These are phyloP conservation scores for Polypterus senegalus DNA, from an alignment of 2,113 vertebrate genomes.

Conservation along the genomic window DNA sequence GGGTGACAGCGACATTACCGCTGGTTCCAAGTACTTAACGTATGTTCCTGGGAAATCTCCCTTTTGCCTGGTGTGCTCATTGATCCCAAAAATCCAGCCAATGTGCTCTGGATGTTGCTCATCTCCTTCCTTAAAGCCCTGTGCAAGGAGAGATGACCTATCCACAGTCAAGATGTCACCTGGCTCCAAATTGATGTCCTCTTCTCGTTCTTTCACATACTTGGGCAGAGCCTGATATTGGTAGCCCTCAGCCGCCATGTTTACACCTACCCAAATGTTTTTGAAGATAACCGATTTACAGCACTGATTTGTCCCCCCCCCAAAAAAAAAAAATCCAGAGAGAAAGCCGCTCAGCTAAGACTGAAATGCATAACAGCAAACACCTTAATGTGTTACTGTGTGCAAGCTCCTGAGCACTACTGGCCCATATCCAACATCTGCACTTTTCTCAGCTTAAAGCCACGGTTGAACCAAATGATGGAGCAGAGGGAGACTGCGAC, in stretches of 20 bases:
- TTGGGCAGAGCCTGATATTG: slow-evolving; percentile 74
- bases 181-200: slow-evolving; percentile 76
- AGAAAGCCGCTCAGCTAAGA: background rate
- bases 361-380: slow-evolving; percentile 27
- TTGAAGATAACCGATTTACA: background rate
- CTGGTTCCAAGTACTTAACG: slow-evolving; percentile 71
- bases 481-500: slow-evolving; percentile 64
- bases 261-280: slow-evolving; percentile 17
- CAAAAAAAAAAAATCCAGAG: no score
- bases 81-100: slow-evolving; percentile 83
- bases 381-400: slow-evolving; percentile 28
- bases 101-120: slow-evolving; percentile 64
- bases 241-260: slow-evolving; percentile 69
- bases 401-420: slow-evolving; percentile 31
- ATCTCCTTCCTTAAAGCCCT: slow-evolving; percentile 66
- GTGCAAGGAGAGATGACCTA: slow-evolving; percentile 64
- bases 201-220: slow-evolving; percentile 73
- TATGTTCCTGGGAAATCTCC: slow-evolving; percentile 87
- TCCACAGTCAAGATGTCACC: slow-evolving; percentile 78
- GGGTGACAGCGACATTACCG: slow-evolving; percentile 57
- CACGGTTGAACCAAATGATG: slow-evolving; percentile 72
- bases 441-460: slow-evolving; percentile 72
- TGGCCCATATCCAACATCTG: slow-evolving; percentile 38
- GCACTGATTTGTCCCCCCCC: no score
- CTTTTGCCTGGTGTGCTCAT: slow-evolving; percentile 79